A percentile compares a stretch with the other conserved stretches of the same genome.
Conservation (phyloP, 2,888 invertebrate genomes). For the Notodonta dromedarius region DNA sequence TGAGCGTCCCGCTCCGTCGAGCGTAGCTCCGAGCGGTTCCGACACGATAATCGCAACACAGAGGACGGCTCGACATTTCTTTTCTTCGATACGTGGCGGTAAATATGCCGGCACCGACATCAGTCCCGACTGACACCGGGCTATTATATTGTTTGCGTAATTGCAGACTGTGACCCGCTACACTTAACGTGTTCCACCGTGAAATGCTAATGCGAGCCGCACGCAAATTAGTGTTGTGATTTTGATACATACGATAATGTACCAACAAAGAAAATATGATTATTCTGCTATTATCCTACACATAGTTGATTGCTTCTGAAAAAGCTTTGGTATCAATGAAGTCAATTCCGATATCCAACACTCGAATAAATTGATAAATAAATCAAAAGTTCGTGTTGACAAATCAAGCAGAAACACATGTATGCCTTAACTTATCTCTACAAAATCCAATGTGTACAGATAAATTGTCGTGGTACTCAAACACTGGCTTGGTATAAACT, state of each 20-base stretch:
- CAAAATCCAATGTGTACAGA: slow-evolving; percentile 37
- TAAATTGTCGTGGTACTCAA: slow-evolving; percentile 49
- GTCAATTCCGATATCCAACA: not conserved
- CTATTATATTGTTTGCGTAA: slow-evolving; percentile 79
- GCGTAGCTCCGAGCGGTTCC: slow-evolving; percentile 57
- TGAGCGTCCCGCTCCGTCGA: slow-evolving; percentile 47
- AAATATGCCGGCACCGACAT: slow-evolving; percentile 61
- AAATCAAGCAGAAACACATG: not conserved
- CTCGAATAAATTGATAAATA: not conserved
- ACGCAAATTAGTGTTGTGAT: slow-evolving; percentile 59
- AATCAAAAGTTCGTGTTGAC: not conserved
- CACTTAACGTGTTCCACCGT: slow-evolving; percentile 54
- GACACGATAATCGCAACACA: slow-evolving; percentile 65
- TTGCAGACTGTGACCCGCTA: slow-evolving; percentile 60
- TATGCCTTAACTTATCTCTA: slow-evolving; percentile 10
- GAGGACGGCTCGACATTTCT: slow-evolving; percentile 64
- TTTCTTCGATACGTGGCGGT: slow-evolving; percentile 59
- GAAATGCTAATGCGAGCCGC: slow-evolving; percentile 69
- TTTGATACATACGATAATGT: slow-evolving; percentile 31
- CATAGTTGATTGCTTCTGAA: no score
- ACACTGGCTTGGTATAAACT: slow-evolving; percentile 61
- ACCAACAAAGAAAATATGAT: no score
- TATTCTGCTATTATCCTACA: no score
- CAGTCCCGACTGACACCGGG: slow-evolving; percentile 58
- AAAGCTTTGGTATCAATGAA: no score